phyloP scores from a whole-genome alignment of 2,888 invertebrate genomes.

The Adineta ricciae region DNA sequence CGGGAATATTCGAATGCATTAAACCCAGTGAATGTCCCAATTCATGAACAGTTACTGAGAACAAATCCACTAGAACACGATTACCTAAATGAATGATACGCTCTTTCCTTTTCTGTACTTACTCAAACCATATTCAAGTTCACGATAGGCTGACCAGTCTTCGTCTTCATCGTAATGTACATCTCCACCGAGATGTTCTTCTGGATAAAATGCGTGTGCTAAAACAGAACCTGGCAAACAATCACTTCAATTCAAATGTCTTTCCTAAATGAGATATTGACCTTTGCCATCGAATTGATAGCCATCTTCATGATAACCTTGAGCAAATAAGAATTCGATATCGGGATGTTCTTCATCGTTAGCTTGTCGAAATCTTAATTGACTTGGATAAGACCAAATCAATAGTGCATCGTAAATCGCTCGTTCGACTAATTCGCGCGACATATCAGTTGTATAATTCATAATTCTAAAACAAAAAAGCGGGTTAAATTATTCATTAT shows the following conservation, averaged over 20 bases:
- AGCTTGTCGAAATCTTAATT: neutral
- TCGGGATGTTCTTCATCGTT: conserved; percentile 37
- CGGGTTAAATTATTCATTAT: neutral
- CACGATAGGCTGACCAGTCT: conserved; percentile 42
- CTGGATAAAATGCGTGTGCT: conserved; percentile 48
- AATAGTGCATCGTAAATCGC: conserved; percentile 8
- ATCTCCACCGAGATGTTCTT: conserved; percentile 40
- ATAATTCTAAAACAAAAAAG: neutral
- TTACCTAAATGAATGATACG: too few species aligned
- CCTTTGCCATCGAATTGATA: conserved; percentile 46
- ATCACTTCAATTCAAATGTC: neutral
- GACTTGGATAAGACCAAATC: conserved; percentile 1
- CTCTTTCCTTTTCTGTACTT: neutral
- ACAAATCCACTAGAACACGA: conserved; percentile 31
- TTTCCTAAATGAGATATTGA: conserved; percentile 32
- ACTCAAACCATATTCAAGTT: conserved; percentile 14
- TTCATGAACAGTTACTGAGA: conserved; percentile 46
- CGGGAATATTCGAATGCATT: conserved; percentile 42
- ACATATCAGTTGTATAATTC: conserved; percentile 15
- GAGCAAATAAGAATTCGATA: conserved; percentile 41
- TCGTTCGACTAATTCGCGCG: neutral
- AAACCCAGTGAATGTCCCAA: conserved; percentile 48
- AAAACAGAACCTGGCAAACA: conserved; percentile 41
- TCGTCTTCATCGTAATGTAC: conserved; percentile 49
- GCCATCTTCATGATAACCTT: conserved; percentile 41